Evolutionary conservation across 2,113 vertebrate species (phyloP).

Genomic region (Patagioenas fasciata): DNA sequence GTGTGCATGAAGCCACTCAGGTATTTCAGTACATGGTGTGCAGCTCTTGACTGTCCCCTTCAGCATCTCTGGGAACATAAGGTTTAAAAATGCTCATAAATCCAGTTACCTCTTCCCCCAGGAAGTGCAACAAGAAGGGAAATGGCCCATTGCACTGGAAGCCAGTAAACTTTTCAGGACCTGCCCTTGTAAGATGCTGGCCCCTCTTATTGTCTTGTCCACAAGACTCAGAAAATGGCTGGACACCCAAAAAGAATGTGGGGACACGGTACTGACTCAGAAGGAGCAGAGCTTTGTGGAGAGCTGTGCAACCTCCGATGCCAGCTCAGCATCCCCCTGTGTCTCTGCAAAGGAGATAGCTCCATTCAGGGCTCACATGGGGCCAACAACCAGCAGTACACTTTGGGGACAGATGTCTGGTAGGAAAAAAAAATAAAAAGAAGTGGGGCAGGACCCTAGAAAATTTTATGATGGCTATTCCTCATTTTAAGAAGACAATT

Average conservation of each 20-base stretch:
- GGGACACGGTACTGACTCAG: fast-evolving
- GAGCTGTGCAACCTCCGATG: fast-evolving
- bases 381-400: not conserved
- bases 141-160: not conserved
- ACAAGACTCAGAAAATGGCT: not conserved
- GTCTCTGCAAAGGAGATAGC: not conserved
- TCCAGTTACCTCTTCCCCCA: not conserved
- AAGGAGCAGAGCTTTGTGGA: not conserved
- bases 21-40: not conserved
- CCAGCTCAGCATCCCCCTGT: not conserved
- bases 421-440: not conserved
- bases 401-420: not conserved
- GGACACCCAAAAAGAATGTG: not conserved
- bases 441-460: not conserved
- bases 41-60: not conserved
- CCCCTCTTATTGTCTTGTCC: not conserved
- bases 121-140: not conserved
- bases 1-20: fast-evolving
- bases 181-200: not conserved
- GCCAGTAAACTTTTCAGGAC: not conserved
- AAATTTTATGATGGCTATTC: fast-evolving
- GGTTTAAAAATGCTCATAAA: not conserved
- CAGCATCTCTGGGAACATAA: not conserved
- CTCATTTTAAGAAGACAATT: not conserved
- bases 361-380: fast-evolving